Percentiles rank a stretch among this genome's conserved stretches.
Evolutionary conservation across 2,888 invertebrate genomes (phyloP).

Genomic region (Sipunculus nudus): DNA sequence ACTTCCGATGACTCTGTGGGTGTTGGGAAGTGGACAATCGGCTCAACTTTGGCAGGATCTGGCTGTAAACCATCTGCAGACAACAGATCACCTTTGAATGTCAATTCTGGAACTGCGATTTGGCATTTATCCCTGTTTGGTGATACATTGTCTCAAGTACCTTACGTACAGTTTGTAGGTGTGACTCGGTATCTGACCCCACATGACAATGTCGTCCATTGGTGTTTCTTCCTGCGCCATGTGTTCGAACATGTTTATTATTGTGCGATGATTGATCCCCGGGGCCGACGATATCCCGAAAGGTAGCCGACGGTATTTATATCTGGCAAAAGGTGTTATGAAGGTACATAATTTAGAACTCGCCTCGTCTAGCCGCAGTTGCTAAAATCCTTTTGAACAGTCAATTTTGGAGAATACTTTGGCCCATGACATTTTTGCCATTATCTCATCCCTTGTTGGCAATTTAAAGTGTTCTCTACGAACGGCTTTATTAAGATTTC

Average conservation of each 20-base stretch:
- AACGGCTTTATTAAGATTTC: conserved; percentile 38
- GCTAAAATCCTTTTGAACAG: conserved; percentile 36
- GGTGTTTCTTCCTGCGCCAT: neutral
- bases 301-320: conserved; percentile 11
- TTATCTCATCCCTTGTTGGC: conserved; percentile 37
- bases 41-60: too few relatives aligned
- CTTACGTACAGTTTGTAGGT: too few relatives aligned
- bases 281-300: conserved; percentile 10
- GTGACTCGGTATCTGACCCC: too few relatives aligned
- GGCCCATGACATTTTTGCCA: conserved; percentile 27
- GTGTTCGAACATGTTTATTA: neutral
- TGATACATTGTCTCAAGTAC: too few relatives aligned
- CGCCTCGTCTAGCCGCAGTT: conserved; percentile 27
- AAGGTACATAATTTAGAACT: conserved; percentile 22
- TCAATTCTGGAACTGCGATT: too few relatives aligned
- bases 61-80: too few relatives aligned
- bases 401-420: conserved; percentile 35
- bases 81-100: too few relatives aligned
- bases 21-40: too few relatives aligned
- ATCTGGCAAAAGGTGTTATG: conserved; percentile 33
- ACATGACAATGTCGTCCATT: too few relatives aligned
- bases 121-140: too few relatives aligned
- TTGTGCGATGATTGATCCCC: conserved; percentile 1
- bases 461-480: conserved; percentile 35
- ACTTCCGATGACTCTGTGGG: too few relatives aligned